Evolutionary conservation across 2,797 vertebrate genomes (phyloP).

Genomic region (Atherinosoma microstoma): DNA sequence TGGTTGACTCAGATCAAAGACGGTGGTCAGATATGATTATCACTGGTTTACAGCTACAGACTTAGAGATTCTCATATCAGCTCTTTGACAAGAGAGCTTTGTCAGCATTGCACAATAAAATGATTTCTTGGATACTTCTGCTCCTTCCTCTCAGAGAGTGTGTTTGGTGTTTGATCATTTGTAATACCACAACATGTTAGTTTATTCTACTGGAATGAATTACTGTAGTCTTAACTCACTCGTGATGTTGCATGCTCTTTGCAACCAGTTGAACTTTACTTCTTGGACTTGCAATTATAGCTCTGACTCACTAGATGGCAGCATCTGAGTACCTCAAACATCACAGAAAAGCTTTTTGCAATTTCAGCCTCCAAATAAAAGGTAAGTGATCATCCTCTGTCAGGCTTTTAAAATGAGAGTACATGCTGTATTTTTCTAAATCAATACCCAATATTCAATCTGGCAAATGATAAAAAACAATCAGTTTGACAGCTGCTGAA

Average conservation of each 20-base stretch:
- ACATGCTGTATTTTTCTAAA: background rate
- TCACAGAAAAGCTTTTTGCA: background rate
- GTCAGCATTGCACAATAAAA: background rate
- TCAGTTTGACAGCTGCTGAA: background rate
- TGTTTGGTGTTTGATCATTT: background rate
- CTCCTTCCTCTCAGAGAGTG: background rate
- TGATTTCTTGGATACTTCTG: background rate
- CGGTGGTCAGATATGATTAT: background rate
- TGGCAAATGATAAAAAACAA: background rate
- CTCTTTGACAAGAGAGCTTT: background rate
- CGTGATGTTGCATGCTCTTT: background rate
- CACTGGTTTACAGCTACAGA: background rate
- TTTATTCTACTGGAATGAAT: background rate
- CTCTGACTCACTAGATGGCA: constrained; percentile 62
- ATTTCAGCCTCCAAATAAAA: background rate
- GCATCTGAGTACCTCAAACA: constrained; percentile 25
- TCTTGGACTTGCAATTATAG: constrained; percentile 16
- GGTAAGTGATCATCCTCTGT: background rate
- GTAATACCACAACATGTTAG: background rate
- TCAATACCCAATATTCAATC: background rate
- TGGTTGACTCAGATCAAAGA: background rate
- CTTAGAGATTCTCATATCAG: background rate
- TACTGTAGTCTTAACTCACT: background rate
- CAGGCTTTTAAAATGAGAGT: background rate
- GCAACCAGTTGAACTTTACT: too few relatives aligned